Evolutionary conservation across 2,888 invertebrate genomes (phyloP).

Genomic region (Agapetus fuscipes): DNA sequence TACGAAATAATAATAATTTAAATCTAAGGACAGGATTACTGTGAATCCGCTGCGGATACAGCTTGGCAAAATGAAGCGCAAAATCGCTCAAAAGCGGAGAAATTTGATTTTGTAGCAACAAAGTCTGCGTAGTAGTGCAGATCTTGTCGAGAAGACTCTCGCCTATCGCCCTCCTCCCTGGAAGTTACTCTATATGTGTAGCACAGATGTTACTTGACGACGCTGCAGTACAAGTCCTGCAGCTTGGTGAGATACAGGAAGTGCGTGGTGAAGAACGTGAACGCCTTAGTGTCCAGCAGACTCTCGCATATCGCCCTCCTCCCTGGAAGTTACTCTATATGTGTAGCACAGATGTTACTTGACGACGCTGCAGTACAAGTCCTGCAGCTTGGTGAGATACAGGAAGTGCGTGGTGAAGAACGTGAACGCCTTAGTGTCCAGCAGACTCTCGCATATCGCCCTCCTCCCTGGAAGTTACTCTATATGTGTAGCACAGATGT

Average conservation of each 20-base stretch:
- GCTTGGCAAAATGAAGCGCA: no score
- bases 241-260: constrained; percentile 56
- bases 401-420: constrained; percentile 66
- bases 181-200: background rate
- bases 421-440: constrained; percentile 51
- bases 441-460: constrained; percentile 66
- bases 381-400: constrained; percentile 52
- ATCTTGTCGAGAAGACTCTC: background rate
- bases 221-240: constrained; percentile 55
- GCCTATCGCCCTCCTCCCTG: background rate
- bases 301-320: constrained; percentile 71
- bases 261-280: constrained; percentile 64
- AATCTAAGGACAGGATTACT: no score
- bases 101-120: no score
- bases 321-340: no score
- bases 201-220: constrained; percentile 72
- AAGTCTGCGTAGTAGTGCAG: background rate
- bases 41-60: no score
- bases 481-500: no score
- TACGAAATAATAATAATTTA: no score
- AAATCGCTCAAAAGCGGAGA: no score
- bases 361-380: constrained; percentile 58
- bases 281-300: constrained; percentile 51
- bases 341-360: no score
- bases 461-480: no score